Evolutionary conservation across 2,113 vertebrate species (phyloP).

Genomic region (Hippocampus abdominalis): DNA sequence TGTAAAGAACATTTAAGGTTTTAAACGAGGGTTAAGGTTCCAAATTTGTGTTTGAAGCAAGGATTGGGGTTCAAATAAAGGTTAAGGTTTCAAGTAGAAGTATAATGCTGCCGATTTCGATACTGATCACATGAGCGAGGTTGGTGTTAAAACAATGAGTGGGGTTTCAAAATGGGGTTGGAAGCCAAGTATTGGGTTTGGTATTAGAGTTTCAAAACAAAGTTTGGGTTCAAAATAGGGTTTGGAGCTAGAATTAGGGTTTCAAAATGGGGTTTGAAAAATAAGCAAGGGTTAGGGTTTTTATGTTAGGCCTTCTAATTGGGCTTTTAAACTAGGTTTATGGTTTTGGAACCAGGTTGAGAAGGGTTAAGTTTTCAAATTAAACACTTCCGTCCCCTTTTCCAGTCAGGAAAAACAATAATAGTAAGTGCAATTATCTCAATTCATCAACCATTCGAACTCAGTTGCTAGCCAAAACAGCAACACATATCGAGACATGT

Average conservation of each 20-base stretch:
- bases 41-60: too few relatives aligned
- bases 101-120: too few relatives aligned
- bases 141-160: too few relatives aligned
- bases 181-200: not conserved
- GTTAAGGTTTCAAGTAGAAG: too few relatives aligned
- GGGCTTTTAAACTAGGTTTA: not conserved
- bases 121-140: too few relatives aligned
- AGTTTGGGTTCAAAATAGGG: not conserved
- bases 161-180: not conserved
- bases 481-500: not conserved
- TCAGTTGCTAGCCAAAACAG: not conserved
- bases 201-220: not conserved
- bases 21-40: not conserved
- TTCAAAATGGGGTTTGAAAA: not conserved
- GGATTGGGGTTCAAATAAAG: too few relatives aligned
- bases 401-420: too few relatives aligned
- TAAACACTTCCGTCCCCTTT: too few relatives aligned
- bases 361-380: too few relatives aligned
- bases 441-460: not conserved
- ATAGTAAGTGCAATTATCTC: too few relatives aligned
- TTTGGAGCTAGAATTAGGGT: not conserved
- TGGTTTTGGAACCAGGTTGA: not conserved
- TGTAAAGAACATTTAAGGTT: not conserved
- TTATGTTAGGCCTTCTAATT: not conserved
- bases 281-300: not conserved